Percentiles rank a stretch among this genome's conserved stretches.
Conservation (phyloP, 2,113 vertebrate genomes). For the Pseudonaja textilis region DNA sequence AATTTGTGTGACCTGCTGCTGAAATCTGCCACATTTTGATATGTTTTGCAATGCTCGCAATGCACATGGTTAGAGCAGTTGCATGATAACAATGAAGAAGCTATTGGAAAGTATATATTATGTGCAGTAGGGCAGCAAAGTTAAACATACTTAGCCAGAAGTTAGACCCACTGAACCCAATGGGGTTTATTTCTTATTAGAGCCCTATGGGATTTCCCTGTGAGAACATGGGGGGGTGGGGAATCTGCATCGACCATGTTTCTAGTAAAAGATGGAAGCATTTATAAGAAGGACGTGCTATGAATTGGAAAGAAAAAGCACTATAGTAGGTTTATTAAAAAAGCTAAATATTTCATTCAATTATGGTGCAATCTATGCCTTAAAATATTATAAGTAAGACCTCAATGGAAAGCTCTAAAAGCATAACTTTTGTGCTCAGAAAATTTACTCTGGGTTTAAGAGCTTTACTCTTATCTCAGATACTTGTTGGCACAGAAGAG, state of each 20-base stretch:
- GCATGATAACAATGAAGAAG: not conserved
- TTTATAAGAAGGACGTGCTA: conserved; percentile 5
- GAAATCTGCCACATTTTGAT: not conserved
- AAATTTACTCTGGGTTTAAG: conserved; percentile 33
- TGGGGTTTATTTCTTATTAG: not conserved
- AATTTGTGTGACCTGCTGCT: not conserved
- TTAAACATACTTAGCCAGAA: not conserved
- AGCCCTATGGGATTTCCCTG: not conserved
- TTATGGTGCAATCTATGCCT: conserved; percentile 43
- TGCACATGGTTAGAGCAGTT: not conserved
- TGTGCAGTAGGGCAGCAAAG: not conserved
- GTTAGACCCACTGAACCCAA: not conserved
- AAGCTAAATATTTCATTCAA: conserved; percentile 28
- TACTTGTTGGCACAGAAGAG: conserved; percentile 11
- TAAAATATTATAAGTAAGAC: conserved; percentile 38
- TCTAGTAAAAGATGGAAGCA: not conserved
- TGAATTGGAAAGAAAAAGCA: not conserved
- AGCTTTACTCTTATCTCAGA: conserved; percentile 29
- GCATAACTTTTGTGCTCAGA: conserved; percentile 13
- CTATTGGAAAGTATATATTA: not conserved
- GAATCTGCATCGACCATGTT: conserved; percentile 4
- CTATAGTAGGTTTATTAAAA: not conserved
- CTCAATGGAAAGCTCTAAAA: conserved; percentile 43
- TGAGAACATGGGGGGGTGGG: not conserved
- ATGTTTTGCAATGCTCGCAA: not conserved